phyloP scores from a whole-genome alignment of 2,888 invertebrate genomes.

The Stenotaenia linearis region DNA sequence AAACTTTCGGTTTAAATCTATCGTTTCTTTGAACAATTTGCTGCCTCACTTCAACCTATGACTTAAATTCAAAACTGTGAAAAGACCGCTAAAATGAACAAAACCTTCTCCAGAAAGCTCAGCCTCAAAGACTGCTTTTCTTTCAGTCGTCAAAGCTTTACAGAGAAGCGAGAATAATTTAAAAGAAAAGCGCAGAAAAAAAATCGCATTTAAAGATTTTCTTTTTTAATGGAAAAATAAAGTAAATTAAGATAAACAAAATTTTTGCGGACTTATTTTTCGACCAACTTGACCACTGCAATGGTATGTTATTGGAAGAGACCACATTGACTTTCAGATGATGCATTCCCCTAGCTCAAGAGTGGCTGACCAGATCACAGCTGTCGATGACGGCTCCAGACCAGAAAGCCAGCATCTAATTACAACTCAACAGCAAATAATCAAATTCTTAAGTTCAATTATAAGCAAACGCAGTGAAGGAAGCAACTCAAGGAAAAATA shows the following conservation, averaged over 20 bases:
- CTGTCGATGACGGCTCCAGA: background rate
- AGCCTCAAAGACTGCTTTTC: background rate
- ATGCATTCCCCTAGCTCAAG: conserved; percentile 4
- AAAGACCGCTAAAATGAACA: background rate
- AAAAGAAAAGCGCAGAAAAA: background rate
- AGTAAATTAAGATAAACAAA: background rate
- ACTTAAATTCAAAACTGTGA: background rate
- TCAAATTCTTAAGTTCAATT: background rate
- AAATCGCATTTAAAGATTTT: background rate
- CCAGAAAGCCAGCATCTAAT: background rate
- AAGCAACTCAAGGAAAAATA: background rate
- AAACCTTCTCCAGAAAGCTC: background rate
- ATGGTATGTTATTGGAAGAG: conserved; percentile 9
- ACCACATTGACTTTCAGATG: background rate
- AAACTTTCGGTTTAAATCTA: background rate
- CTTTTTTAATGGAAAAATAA: background rate
- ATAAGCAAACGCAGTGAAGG: background rate
- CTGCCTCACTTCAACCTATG: conserved; percentile 3
- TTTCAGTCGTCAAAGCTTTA: background rate
- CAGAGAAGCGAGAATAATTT: background rate
- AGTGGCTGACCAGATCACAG: conserved; percentile 4
- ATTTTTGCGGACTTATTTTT: background rate
- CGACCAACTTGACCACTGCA: background rate
- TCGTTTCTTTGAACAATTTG: background rate
- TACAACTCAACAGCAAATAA: background rate